Evolutionary conservation across 2,888 invertebrate genomes (phyloP).

Genomic region (Eilema caniola): DNA sequence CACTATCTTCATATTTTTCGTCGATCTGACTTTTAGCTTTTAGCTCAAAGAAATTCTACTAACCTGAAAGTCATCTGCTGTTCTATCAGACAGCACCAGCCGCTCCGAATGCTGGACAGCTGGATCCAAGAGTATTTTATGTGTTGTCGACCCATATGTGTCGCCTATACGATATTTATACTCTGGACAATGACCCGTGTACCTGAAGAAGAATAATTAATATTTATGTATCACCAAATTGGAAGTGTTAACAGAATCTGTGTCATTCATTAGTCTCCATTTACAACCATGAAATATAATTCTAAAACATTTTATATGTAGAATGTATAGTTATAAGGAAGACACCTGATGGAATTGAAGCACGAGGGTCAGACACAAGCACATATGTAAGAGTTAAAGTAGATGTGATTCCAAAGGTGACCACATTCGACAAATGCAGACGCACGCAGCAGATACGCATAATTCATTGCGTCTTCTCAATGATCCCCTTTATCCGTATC

Average conservation of each 20-base stretch:
- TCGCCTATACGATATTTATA: slow-evolving; percentile 91
- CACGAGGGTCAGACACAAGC: too few relatives aligned
- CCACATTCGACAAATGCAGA: too few relatives aligned
- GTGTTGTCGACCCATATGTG: slow-evolving; percentile 91
- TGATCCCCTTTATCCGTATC: too few relatives aligned
- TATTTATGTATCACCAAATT: not conserved
- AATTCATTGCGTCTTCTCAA: too few relatives aligned
- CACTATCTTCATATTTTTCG: not conserved
- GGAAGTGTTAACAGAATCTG: not conserved
- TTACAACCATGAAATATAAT: slow-evolving; percentile 12
- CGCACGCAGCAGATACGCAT: too few relatives aligned
- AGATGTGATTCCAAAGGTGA: too few relatives aligned
- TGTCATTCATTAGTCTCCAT: not conserved
- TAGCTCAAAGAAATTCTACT: slow-evolving; percentile 8
- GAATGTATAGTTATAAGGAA: not conserved
- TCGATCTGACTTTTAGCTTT: not conserved
- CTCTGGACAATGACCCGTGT: slow-evolving; percentile 92
- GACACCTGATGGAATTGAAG: too few relatives aligned
- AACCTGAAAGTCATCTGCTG: slow-evolving; percentile 89
- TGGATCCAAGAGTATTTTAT: slow-evolving; percentile 91
- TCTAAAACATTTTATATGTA: slow-evolving; percentile 20
- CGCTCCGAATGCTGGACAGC: slow-evolving; percentile 91
- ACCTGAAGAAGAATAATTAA: slow-evolving; percentile 79
- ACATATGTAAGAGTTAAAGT: too few relatives aligned
- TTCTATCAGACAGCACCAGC: slow-evolving; percentile 89